Base-by-base conservation (phyloP, 1,140 invertebrate species). In the Drosophila watanabei region DNA sequence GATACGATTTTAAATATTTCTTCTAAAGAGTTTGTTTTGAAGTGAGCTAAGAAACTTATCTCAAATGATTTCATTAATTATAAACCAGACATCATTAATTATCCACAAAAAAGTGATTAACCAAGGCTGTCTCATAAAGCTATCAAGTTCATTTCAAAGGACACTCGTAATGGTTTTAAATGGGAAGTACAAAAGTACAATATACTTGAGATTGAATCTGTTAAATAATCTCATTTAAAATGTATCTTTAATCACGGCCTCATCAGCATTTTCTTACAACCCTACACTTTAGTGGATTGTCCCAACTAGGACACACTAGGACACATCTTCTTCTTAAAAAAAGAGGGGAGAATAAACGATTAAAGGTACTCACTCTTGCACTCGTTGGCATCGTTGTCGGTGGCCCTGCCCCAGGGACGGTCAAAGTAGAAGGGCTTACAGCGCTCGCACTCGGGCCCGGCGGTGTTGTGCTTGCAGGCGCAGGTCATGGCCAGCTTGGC, bases 371-470 rank as follows among this genome's bases (percentile, higher is more conserved):
- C 94, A 99, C 99, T 98, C 96, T 99, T 98, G 95, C 99, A 99
- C 94, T 99, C 98, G 95, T 99, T 98, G 86, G 99, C 98, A 92
- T 99, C 97, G 64, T 96, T 95, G 18, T 97, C 96, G 13, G 99
- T 99, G 63, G 99, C 99, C 87, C 99, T 95, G 64, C 97, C 98
- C 99, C 99, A 99, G 52, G 99, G 99, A 79, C 98, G 94, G 94
- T 99, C 99, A 94, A 99, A 99, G 95, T 99, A 98, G 95, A 99
- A 99, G 33, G 97, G 97, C 94, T 99, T 99, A 95, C 99, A 99
- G 80, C 98, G 95, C 94, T 99, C 99, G 95, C 99, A 99, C 94
- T 99, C 99, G 37, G 97, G 95, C 45, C 99, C 99, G 10, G 98
- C 98, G 10, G 99, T 99, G 94, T 99, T 99, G 94, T 99, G 99